Base-by-base conservation (phyloP, 2,888 invertebrate species). In the Scaptodrosophila latifasciaeformis region DNA sequence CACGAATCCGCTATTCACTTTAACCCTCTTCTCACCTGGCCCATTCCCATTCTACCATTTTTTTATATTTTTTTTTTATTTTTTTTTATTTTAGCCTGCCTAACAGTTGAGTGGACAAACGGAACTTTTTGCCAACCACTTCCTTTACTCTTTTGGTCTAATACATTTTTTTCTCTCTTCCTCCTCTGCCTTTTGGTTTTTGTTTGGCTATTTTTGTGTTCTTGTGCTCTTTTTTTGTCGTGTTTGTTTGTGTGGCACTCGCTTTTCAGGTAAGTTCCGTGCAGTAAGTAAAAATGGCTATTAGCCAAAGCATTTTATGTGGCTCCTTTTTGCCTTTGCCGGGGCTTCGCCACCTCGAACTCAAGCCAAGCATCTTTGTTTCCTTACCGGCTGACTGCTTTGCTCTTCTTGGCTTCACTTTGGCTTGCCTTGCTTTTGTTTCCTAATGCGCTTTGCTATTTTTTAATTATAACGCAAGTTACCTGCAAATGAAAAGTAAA, bases 361-460 rank as follows among this genome's bases (percentile, higher is more conserved):
- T 34, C 37, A 12, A 7, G 35, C 13, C 34, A 1, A 1, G 13
- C 2, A 13, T 35, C 37, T 37, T 37, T 37, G 37, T 37, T 24
- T 5, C n/a, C 18, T 18, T 29, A 9, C 21, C 19, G 10, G 9
- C 17, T 43, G 17, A 10, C 40, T 27, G 37, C 15, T 10, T 9
- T 6, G 24, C 1, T 9, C 15, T 6, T 13, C 37, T 40, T 67
- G 64, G 5, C 4, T 24, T 15, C 35, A 15, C 6, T 31, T 47
- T 29, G n/a, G 39, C 29, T 34, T 10, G 39, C 48, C 12, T 31
- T 21, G 65, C 65, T 66, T 62, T 63, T 76, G 72, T 71, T 71
- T 69, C 78, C 78, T 76, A 76, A 76, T 74, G 78, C 81, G 81
- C 81, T 76, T 77, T 76, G 78, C 81, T 70, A 76, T 80, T 80